Percentiles rank a stretch among this genome's conserved stretches.
Conservation (phyloP, 2,888 invertebrate species). For the Drosophila peninsularis region DNA sequence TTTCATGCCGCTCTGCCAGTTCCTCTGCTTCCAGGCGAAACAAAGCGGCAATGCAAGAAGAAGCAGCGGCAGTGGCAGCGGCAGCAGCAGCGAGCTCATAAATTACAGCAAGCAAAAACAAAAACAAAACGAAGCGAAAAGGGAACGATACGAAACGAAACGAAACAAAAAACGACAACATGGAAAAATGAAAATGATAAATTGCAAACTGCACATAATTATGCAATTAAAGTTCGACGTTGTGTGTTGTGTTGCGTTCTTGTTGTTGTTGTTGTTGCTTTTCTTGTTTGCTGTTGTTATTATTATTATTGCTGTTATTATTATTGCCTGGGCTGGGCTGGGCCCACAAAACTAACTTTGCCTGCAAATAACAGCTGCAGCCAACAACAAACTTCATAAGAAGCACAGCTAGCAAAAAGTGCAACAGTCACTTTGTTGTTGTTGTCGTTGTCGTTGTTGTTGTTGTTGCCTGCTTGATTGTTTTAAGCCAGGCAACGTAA, state of each 20-base stretch:
- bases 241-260: constrained; percentile 52
- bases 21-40: constrained; percentile 10
- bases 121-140: constrained; percentile 13
- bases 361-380: constrained; percentile 49
- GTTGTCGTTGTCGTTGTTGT: constrained; percentile 31
- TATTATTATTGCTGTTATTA: constrained; percentile 64
- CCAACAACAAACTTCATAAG: constrained; percentile 40
- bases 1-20: constrained; percentile 27
- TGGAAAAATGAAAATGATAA: constrained; percentile 84
- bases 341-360: constrained; percentile 52
- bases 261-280: constrained; percentile 22
- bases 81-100: constrained; percentile 56
- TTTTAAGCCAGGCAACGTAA: constrained; percentile 60
- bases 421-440: constrained; percentile 50
- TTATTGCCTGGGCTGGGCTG: constrained; percentile 60
- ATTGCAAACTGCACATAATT: constrained; percentile 85
- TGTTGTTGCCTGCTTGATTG: constrained; percentile 44
- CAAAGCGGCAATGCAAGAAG: constrained; percentile 14
- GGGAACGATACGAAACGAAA: constrained; percentile 23
- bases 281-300: constrained; percentile 30
- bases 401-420: constrained; percentile 28
- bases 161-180: constrained; percentile 63
- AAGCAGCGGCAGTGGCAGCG: constrained; percentile 4
- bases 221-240: constrained; percentile 85
- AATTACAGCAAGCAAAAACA: constrained; percentile 62